These are phyloP conservation scores for Tautogolabrus adspersus DNA, from an alignment of 2,113 vertebrate genomes.

Conservation along the genomic window DNA sequence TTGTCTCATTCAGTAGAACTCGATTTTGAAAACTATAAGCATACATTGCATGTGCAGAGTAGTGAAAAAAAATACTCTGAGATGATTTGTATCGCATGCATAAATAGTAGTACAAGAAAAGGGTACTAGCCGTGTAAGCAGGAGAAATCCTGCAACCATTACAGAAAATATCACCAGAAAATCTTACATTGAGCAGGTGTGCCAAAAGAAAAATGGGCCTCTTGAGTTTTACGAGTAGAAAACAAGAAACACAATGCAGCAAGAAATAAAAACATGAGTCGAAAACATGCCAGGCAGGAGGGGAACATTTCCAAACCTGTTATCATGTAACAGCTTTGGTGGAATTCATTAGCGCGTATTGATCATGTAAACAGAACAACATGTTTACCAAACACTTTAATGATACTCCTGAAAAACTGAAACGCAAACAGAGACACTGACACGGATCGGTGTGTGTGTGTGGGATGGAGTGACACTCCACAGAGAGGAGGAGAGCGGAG, in stretches of 20 bases:
- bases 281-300: background rate
- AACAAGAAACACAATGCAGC: background rate
- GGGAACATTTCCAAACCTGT: background rate
- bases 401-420: constrained; percentile 46
- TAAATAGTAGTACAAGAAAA: background rate
- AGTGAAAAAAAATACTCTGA: too few relatives aligned
- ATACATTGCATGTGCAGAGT: too few relatives aligned
- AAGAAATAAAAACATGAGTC: background rate
- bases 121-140: too few relatives aligned
- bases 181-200: background rate
- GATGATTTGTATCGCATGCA: background rate
- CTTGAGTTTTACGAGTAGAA: background rate
- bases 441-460: constrained; percentile 45
- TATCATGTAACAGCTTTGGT: constrained; percentile 3
- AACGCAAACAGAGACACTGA: constrained; percentile 65
- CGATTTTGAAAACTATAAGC: too few relatives aligned
- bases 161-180: too few relatives aligned
- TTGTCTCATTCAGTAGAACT: too few relatives aligned
- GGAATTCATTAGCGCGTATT: constrained; percentile 56
- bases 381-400: constrained; percentile 74
- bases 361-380: constrained; percentile 55
- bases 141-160: too few relatives aligned
- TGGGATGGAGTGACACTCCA: constrained; percentile 70
- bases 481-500: constrained; percentile 34
- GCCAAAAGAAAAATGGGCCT: background rate